These are phyloP conservation scores for Sinosuthora webbiana DNA, from an alignment of 2,113 vertebrate species.

Conservation along the genomic window DNA sequence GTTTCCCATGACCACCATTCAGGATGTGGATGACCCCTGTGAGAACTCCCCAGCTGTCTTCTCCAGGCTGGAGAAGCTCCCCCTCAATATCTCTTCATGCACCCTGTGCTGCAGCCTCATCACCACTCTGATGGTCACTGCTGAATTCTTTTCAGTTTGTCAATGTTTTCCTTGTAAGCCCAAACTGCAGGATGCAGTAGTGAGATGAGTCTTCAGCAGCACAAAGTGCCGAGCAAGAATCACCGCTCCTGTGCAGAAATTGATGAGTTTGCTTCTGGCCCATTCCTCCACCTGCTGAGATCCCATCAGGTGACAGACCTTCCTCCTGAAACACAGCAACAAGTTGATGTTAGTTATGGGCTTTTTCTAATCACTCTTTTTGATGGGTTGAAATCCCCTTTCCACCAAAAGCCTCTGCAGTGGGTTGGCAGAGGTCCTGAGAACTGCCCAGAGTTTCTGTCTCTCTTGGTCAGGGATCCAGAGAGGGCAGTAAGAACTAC, in stretches of 20 bases:
- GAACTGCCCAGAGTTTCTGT: neutral
- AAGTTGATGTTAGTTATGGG: neutral
- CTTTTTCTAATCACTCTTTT: neutral
- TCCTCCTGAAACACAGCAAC: neutral
- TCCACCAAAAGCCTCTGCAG: neutral
- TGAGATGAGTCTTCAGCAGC: neutral
- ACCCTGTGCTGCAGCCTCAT: neutral
- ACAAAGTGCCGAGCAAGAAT: neutral
- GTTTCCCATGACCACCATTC: neutral
- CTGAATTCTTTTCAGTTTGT: neutral
- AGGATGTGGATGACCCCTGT: neutral
- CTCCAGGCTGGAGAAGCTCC: neutral
- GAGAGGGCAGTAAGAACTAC: rapidly evolving
- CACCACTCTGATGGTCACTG: neutral
- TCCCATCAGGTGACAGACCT: neutral
- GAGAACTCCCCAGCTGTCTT: neutral
- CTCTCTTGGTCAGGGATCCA: neutral
- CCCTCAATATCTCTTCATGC: neutral
- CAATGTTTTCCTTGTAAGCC: neutral
- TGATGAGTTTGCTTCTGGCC: neutral
- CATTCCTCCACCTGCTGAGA: neutral
- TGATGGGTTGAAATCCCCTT: neutral
- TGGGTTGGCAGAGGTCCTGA: neutral
- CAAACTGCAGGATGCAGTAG: neutral
- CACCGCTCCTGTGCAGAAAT: neutral